Evolutionary conservation across 2,113 vertebrate genomes (phyloP).

Genomic region (Sinocyclocheilus maitianheensis): DNA sequence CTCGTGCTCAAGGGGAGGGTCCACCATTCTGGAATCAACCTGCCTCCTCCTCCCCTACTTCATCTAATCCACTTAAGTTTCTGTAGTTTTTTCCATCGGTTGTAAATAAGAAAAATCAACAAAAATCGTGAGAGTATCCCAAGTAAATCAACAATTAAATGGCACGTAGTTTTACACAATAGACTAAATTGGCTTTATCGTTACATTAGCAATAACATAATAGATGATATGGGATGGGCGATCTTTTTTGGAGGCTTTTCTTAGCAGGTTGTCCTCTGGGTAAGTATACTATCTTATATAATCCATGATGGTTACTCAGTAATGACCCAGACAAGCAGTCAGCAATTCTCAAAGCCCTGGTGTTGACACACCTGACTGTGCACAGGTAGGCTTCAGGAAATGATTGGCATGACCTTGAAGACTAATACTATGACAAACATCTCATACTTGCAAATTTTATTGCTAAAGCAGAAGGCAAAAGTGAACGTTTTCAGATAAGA

Average conservation of each 20-base stretch:
- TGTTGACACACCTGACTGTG: constrained; percentile 66
- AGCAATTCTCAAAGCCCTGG: constrained; percentile 74
- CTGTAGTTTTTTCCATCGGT: constrained; percentile 31
- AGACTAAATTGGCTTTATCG: background rate
- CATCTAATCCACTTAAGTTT: constrained; percentile 50
- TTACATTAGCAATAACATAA: background rate
- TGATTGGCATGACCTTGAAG: constrained; percentile 32
- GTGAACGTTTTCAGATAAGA: background rate
- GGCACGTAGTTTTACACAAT: background rate
- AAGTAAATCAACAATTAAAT: background rate
- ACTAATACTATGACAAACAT: constrained; percentile 5
- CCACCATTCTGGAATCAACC: constrained; percentile 25
- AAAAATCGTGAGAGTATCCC: constrained; percentile 20
- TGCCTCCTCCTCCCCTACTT: constrained; percentile 53
- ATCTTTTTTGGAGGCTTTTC: constrained; percentile 46
- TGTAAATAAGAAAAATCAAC: constrained; percentile 25
- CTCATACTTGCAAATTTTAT: background rate
- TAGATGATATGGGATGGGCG: background rate
- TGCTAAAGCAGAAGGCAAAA: background rate
- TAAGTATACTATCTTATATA: constrained; percentile 65
- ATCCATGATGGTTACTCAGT: constrained; percentile 67
- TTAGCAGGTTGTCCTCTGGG: constrained; percentile 60
- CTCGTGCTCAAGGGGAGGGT: constrained; percentile 39
- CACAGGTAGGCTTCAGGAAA: constrained; percentile 57
- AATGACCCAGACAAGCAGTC: constrained; percentile 73